These are phyloP conservation scores for Hemicordylus capensis DNA, from an alignment of 2,113 vertebrate genomes.

Conservation along the genomic window DNA sequence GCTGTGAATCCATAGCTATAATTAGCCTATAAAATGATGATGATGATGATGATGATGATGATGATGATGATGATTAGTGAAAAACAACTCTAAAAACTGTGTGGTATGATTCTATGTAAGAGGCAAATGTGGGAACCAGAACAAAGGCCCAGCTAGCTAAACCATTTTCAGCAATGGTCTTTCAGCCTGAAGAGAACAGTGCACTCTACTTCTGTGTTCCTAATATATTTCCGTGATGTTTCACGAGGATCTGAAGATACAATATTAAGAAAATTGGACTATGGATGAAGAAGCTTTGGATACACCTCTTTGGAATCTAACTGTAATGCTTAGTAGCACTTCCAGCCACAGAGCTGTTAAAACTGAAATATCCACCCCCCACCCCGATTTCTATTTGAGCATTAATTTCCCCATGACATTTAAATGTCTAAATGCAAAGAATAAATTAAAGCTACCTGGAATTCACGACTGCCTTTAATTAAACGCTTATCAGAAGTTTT, in stretches of 20 bases:
- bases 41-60: too few relatives aligned
- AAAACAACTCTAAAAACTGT: too few relatives aligned
- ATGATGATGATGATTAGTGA: too few relatives aligned
- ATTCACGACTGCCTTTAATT: constrained; percentile 64
- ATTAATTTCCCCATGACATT: constrained; percentile 26
- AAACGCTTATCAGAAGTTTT: constrained; percentile 52
- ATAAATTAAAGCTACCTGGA: constrained; percentile 8
- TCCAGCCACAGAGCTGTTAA: too few relatives aligned
- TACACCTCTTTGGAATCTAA: not conserved
- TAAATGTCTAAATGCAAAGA: constrained; percentile 31
- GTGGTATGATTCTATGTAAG: too few relatives aligned
- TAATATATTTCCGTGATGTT: too few relatives aligned
- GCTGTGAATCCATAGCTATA: too few relatives aligned
- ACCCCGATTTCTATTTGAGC: too few relatives aligned
- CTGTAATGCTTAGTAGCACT: not conserved
- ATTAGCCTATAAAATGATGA: too few relatives aligned
- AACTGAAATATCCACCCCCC: too few relatives aligned
- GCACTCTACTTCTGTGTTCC: not conserved
- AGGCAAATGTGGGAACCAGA: not conserved
- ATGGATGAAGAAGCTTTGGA: not conserved
- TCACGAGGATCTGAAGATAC: not conserved
- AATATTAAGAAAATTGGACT: not conserved
- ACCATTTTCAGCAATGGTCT: too few relatives aligned
- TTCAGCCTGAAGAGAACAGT: not conserved
- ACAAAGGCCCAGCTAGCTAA: not conserved